Evolutionary conservation across 2,797 vertebrate species (phyloP).

Genomic region (Danio choprae): DNA sequence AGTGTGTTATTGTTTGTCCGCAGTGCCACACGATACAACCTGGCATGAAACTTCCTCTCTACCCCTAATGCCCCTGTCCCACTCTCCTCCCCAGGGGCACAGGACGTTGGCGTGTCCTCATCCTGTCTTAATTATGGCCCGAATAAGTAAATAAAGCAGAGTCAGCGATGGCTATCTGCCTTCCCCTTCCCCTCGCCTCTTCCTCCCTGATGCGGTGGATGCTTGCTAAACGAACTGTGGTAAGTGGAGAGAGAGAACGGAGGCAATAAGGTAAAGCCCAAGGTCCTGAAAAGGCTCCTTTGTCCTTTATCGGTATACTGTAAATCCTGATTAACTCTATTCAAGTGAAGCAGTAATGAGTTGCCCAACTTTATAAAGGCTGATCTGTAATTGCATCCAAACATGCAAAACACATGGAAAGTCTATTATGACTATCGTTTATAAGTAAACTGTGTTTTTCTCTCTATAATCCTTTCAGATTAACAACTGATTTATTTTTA

Average conservation of each 20-base stretch:
- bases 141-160: conserved; percentile 86
- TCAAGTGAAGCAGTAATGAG: conserved; percentile 23
- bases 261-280: conserved; percentile 41
- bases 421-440: background rate
- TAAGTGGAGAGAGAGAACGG: conserved; percentile 48
- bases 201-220: conserved; percentile 67
- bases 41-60: conserved; percentile 37
- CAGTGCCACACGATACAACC: conserved; percentile 41
- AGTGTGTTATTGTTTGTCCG: conserved; percentile 48
- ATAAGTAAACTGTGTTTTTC: background rate
- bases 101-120: conserved; percentile 81
- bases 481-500: background rate
- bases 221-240: conserved; percentile 51
- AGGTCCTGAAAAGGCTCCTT: conserved; percentile 49
- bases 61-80: conserved; percentile 42
- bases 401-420: background rate
- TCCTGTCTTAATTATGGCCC: conserved; percentile 82
- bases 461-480: conserved; percentile 7
- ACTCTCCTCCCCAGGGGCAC: conserved; percentile 47
- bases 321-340: conserved; percentile 29
- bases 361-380: background rate
- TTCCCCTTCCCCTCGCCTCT: conserved; percentile 78
- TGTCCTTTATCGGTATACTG: conserved; percentile 44
- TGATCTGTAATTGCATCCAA: background rate
- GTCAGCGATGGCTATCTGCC: conserved; percentile 81